Base-by-base conservation (phyloP, 2,113 vertebrate species). In the Bolborhynchus lineola region DNA sequence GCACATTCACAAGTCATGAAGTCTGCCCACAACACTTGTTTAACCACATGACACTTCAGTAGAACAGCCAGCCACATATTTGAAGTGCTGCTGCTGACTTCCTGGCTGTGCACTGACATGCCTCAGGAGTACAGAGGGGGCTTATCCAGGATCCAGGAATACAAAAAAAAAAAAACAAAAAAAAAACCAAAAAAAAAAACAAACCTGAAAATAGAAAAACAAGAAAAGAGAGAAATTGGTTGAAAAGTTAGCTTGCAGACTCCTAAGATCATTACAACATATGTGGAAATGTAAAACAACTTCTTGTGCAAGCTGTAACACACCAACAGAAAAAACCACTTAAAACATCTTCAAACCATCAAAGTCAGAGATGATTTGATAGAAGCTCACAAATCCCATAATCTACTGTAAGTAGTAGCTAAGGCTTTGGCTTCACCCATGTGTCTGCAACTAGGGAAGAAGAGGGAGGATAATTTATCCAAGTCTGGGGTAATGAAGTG, bases 401-500 rank as follows among this genome's bases (percentile, higher is more conserved):
- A 98, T 98, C 97, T 97, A 89, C 84, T 94, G 62, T 97, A 98
- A 98, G 97, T 92, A 95, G 97, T 92, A 97, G 95, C 98, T 96
- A 95, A 96, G 90, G 91, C 88, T 95, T 97, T 97, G 96, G 92
- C 92, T 97, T 97, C 96, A 97, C 90, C 96, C 96, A 47, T 79
- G 86, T 89, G 96, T 97, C 96, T 98, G 97, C 96, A 97, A 94
- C 92, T 97, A 96, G 92, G 94, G 97, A 97, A 97, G 97, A 97
- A 97, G 91, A 97, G 92, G 93, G 95, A 96, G 95, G 92, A 96
- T 98, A 97, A 98, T 98, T 98, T 98, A 98, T 98, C 97, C 97
- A 97, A 98, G 96, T 97, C 96, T 96, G 94, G 97, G 97, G 97
- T 98, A 98, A 98, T 98, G 98, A 98, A 98, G 98, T 98, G 98